These are phyloP conservation scores for Cryptophagus acutangulus DNA, from an alignment of 2,888 invertebrate genomes.

Conservation along the genomic window DNA sequence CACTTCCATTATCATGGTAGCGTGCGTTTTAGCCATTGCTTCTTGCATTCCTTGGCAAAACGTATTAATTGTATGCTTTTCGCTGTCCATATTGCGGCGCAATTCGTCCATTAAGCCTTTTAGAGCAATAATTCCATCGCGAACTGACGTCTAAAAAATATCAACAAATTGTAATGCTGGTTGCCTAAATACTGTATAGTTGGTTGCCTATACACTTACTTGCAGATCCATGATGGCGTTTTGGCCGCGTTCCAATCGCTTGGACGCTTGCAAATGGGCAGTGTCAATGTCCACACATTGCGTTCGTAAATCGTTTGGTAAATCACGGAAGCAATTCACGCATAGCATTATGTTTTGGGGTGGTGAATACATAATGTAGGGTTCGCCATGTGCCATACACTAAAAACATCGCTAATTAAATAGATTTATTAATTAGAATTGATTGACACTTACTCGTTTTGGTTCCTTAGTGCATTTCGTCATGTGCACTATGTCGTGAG, in stretches of 20 bases:
- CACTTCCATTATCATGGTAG: slow-evolving; percentile 60
- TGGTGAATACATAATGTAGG: slow-evolving; percentile 69
- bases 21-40: slow-evolving; percentile 62
- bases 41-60: slow-evolving; percentile 64
- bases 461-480: slow-evolving; percentile 64
- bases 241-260: slow-evolving; percentile 62
- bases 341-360: slow-evolving; percentile 66
- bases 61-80: slow-evolving; percentile 61
- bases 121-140: slow-evolving; percentile 62
- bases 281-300: slow-evolving; percentile 71
- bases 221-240: slow-evolving; percentile 47
- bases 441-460: slow-evolving; percentile 52
- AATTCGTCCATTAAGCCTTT: slow-evolving; percentile 64
- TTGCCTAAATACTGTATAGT: slow-evolving; percentile 1
- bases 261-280: slow-evolving; percentile 66
- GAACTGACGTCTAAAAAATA: slow-evolving; percentile 57
- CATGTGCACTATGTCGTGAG: slow-evolving; percentile 68
- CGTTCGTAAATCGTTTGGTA: slow-evolving; percentile 59
- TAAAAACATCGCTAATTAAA: slow-evolving; percentile 34
- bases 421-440: background rate
- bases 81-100: slow-evolving; percentile 58
- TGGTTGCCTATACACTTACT: slow-evolving; percentile 30
- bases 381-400: slow-evolving; percentile 66
- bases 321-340: slow-evolving; percentile 69
- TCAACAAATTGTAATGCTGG: slow-evolving; percentile 1